Conservation (phyloP, 2,888 invertebrate genomes). For the Caenorhabditis afra region DNA sequence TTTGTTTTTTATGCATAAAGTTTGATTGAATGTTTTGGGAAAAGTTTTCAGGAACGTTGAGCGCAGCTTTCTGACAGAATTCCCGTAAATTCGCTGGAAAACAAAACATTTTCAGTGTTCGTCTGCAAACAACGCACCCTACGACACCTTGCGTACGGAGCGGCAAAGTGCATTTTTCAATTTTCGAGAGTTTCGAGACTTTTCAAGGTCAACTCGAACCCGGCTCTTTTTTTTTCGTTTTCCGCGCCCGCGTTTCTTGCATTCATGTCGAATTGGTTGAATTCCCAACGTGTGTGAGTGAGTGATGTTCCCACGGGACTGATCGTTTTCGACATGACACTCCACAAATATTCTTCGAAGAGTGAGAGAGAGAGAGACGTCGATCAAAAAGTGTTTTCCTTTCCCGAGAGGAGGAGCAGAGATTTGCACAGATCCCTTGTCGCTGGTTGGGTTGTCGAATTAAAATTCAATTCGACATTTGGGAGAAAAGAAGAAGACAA, state of each 20-base stretch:
- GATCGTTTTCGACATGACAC: conserved; percentile 51
- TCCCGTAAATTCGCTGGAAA: neutral
- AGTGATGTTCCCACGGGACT: conserved; percentile 20
- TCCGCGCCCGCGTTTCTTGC: neutral
- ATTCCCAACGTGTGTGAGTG: neutral
- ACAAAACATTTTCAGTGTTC: neutral
- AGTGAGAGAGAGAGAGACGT: neutral
- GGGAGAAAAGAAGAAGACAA: neutral
- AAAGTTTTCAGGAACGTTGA: no score
- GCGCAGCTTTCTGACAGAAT: neutral
- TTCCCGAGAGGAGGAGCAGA: neutral
- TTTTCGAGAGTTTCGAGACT: conserved; percentile 20
- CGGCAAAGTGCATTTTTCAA: conserved; percentile 1
- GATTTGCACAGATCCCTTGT: no score
- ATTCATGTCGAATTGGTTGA: conserved; percentile 15
- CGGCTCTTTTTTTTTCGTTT: neutral
- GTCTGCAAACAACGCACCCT: conserved; percentile 32
- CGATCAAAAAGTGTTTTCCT: neutral
- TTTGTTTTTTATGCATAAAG: no score
- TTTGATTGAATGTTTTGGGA: no score
- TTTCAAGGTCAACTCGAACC: conserved; percentile 17
- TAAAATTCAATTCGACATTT: conserved; percentile 17
- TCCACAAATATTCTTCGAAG: conserved; percentile 26
- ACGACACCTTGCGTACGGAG: conserved; percentile 36
- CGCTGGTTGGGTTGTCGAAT: neutral